phyloP scores from a whole-genome alignment of 2,888 invertebrate species.

The Bembecia ichneumoniformis region DNA sequence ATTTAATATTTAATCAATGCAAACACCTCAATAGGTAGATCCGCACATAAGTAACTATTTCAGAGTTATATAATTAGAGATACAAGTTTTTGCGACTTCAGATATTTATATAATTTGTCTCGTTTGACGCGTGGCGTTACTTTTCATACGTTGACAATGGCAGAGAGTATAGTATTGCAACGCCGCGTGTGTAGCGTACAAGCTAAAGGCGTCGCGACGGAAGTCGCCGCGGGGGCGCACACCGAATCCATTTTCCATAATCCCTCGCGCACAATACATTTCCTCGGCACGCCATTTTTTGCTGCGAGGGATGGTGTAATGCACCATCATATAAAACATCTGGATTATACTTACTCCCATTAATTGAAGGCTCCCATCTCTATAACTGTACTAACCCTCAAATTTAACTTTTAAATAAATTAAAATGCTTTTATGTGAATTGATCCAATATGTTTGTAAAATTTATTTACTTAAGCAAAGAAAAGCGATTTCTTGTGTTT shows the following conservation, averaged over 20 bases:
- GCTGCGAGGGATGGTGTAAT: constrained; percentile 14
- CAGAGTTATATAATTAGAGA: too few relatives aligned
- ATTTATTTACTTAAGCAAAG: too few relatives aligned
- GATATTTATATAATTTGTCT: constrained; percentile 13
- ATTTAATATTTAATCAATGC: too few relatives aligned
- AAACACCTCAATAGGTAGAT: too few relatives aligned
- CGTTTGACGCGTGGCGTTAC: constrained; percentile 11
- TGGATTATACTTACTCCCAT: background rate
- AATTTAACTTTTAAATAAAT: too few relatives aligned
- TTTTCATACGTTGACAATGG: constrained; percentile 13
- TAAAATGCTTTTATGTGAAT: constrained; percentile 7
- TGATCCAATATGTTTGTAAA: background rate
- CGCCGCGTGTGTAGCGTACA: background rate
- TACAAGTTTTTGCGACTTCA: constrained; percentile 3
- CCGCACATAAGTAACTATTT: too few relatives aligned
- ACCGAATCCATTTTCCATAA: constrained; percentile 15
- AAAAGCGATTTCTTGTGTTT: too few relatives aligned
- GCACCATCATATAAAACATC: background rate
- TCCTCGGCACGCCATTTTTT: constrained; percentile 18
- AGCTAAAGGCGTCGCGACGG: constrained; percentile 8
- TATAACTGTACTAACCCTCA: too few relatives aligned
- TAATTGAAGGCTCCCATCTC: too few relatives aligned
- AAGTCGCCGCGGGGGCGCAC: constrained; percentile 26
- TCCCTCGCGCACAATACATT: constrained; percentile 20
- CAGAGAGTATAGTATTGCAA: constrained; percentile 3